Evolutionary conservation across 2,797 vertebrate species (phyloP), one percentile per base, ranked within the genome.

Genomic region (Austrolebias charrua): DNA sequence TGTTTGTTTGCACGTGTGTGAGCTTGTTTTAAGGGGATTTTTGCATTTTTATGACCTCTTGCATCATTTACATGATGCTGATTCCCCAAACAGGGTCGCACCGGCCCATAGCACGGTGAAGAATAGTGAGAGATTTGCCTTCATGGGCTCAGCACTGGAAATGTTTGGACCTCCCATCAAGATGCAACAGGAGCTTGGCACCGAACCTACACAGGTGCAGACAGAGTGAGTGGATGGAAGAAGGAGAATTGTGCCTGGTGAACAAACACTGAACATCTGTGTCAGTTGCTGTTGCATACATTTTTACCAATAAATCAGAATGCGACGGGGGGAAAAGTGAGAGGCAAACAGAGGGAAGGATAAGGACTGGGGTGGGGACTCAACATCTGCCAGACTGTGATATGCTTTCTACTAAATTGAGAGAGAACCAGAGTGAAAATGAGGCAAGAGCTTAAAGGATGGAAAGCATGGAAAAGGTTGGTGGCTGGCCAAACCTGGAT

Each of bases 81-180:
- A 46, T 56, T 75, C 73, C 82, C 80, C 70, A 83, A 80, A 78
- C 55, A 69, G 66, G 73, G 65, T 65, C 19, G 52, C 69, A 66
- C 81, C 75, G 60, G 73, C 81, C 82, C 63, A 65, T 78, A 82
- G 84, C 71, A 61, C 73, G 38, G 33, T 86, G 76, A 82, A 81
- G 83, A 90, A 90, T 89, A 89, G 90, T 85, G 82, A 86, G 88
- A 91, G 87, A 91, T 91, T 92, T 92, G 86, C 86, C 88, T 90
- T 90, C 81, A 88, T 87, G 88, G 84, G 84, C 79, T 85, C 82
- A 89, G 81, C 86, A 82, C 81, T 65, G 75, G 88, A 87, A 91
- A 88, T 88, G 90, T 87, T 91, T 91, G 90, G 91, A 92, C 91
- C 90, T 92, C 91, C 92, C 87, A 90, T 91, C 91, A 88, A 90